Percentiles rank a stretch among this genome's conserved stretches.
These are phyloP conservation scores for Oenanthe melanoleuca DNA, from an alignment of 2,113 vertebrate species.

Conservation along the genomic window DNA sequence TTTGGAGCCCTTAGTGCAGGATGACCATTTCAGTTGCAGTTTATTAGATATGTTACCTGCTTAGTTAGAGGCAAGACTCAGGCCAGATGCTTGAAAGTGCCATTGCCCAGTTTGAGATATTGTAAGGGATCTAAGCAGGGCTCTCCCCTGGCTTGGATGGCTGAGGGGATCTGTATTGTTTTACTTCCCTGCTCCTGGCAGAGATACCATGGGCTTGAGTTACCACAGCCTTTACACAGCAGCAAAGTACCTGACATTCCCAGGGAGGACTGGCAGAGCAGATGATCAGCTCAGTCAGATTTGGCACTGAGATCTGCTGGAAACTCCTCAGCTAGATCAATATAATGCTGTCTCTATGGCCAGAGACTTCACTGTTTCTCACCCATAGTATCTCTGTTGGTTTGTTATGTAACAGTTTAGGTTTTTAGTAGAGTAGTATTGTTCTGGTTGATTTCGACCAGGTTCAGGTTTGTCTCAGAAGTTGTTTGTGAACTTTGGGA, in stretches of 20 bases:
- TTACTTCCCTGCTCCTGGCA: not conserved
- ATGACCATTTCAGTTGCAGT: not conserved
- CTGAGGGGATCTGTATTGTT: not conserved
- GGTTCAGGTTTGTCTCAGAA: not conserved
- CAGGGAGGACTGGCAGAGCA: not conserved
- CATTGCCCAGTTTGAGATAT: not conserved
- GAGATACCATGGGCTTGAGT: not conserved
- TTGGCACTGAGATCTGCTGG: not conserved
- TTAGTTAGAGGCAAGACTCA: not conserved
- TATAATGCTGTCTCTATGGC: not conserved
- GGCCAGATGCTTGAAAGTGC: not conserved
- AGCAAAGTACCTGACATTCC: not conserved
- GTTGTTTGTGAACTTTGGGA: not conserved
- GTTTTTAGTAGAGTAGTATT: not conserved
- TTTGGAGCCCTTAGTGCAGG: accelerated
- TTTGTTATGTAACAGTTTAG: not conserved
- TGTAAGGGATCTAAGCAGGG: not conserved
- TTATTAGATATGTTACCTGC: not conserved
- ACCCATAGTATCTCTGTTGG: not conserved
- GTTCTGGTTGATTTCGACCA: not conserved
- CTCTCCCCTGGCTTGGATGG: not conserved
- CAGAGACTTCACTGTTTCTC: not conserved
- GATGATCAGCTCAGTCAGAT: not conserved
- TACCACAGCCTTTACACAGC: not conserved
- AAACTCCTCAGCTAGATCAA: not conserved